A percentile compares a stretch with the other conserved stretches of the same genome.
Evolutionary conservation across 2,797 vertebrate genomes (phyloP).

Genomic region (Acrossocheilus wenchowensis): DNA sequence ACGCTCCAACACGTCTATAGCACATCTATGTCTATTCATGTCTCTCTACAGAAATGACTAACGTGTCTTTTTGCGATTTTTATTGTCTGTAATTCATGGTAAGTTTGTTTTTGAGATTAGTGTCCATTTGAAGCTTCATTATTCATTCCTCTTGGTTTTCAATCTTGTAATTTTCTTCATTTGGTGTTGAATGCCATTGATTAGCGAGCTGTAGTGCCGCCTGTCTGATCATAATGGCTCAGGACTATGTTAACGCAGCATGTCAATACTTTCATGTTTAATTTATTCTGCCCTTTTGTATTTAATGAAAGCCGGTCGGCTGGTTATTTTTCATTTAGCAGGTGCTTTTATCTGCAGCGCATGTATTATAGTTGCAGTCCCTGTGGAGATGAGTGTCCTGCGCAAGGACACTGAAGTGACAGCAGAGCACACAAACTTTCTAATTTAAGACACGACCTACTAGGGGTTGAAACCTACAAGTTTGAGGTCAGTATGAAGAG

Average conservation of each 20-base stretch:
- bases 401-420: neutral
- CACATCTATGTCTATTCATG: neutral
- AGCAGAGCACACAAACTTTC: neutral
- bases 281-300: slow-evolving; percentile 18
- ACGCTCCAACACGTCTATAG: neutral
- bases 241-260: neutral
- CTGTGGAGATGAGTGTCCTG: neutral
- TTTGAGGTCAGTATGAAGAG: neutral
- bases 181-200: neutral
- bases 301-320: neutral
- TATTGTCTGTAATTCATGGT: neutral
- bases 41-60: neutral
- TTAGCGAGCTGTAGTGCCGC: neutral
- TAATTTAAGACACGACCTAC: neutral
- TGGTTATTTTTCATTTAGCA: slow-evolving; percentile 31
- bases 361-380: slow-evolving; percentile 25
- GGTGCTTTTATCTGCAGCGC: neutral
- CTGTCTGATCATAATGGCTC: neutral
- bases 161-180: neutral
- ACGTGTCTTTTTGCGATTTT: neutral
- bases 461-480: neutral
- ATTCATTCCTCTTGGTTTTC: neutral
- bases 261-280: slow-evolving; percentile 14
- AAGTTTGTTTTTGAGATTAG: neutral
- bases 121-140: neutral